Conservation (phyloP, 1,140 invertebrate genomes). For the Aphaenogaster rudis region DNA sequence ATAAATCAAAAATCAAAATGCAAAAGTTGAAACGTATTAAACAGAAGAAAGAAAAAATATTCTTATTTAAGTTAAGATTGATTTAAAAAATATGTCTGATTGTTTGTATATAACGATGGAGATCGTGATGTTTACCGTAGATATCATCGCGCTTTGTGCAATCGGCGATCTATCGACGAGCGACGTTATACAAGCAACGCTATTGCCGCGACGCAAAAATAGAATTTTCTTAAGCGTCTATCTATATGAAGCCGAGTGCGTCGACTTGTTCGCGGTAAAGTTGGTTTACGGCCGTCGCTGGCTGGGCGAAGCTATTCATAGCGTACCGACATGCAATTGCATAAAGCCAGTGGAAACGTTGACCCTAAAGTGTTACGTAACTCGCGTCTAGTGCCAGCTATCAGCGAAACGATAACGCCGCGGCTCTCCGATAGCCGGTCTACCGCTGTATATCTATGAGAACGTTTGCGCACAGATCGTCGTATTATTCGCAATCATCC, state of each 20-base stretch:
- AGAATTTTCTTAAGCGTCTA: constrained; percentile 47
- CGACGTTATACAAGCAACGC: constrained; percentile 7
- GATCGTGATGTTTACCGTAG: constrained; percentile 26
- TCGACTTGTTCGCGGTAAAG: constrained; percentile 63
- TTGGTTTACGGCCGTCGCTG: constrained; percentile 78
- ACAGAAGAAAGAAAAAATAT: neutral
- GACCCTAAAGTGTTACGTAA: constrained; percentile 85
- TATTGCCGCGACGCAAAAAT: constrained; percentile 36
- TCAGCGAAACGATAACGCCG: constrained; percentile 80
- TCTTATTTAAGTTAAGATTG: neutral
- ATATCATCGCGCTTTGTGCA: constrained; percentile 21
- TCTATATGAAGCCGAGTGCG: constrained; percentile 32
- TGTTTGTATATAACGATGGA: neutral
- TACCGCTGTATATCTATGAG: constrained; percentile 68
- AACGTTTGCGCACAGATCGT: constrained; percentile 67
- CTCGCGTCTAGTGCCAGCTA: constrained; percentile 81
- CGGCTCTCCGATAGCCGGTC: constrained; percentile 34
- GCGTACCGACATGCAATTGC: constrained; percentile 85
- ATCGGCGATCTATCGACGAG: constrained; percentile 23
- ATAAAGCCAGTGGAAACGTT: constrained; percentile 85
- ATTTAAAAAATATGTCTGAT: neutral
- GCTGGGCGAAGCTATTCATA: constrained; percentile 84
- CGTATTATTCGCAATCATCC: constrained; percentile 73
- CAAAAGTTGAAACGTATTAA: neutral
- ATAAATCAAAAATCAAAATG: neutral